Evolutionary conservation across 2,888 invertebrate species (phyloP), one percentile per base, ranked within the genome.

Genomic region (Pyrocoelia pectoralis): DNA sequence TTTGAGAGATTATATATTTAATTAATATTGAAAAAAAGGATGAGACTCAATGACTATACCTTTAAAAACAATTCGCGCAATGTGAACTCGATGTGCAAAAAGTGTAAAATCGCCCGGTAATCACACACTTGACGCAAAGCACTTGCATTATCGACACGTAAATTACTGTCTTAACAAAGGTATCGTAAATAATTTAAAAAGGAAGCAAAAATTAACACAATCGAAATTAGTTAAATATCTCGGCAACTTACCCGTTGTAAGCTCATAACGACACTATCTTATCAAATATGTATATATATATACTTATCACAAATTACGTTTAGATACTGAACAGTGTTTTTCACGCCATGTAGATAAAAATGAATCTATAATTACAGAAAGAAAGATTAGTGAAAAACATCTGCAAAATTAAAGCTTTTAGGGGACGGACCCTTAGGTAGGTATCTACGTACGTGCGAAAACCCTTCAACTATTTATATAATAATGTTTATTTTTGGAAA

Each of bases 311-410:
- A 18, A 46, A 46, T 46, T 17, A 17, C 15, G 17, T 46, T 17
- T n/a, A 46, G 18, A 46, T 46, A 46, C 24, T 5, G 15, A 46
- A 46, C 46, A 46, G 10, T 46, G 46, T 46, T 46, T 46, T 43
- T 43, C 17, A 17, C 46, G 10, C 1, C 18, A 18, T 17, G 1
- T 17, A 46, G 17, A 46, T 46, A 46, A 46, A 46, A 8, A 10
- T 3, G 15, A n/a, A 17, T 5, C 43, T 17, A 43, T 43, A 43
- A 43, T 43, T 17, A 8, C 2, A 43, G 13, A 15, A 13, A 15
- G 12, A 15, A 15, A 43, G 43, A 14, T 14, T 43, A 43, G 43
- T 17, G 14, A 40, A 2, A 40, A 40, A 15, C 43, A 15, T 43
- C 15, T 43, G 33, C 33, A 33, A 33, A 33, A 33, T 33, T 33